Evolutionary conservation across 2,888 invertebrate species (phyloP).

Genomic region (Mimumesa dahlbomi): DNA sequence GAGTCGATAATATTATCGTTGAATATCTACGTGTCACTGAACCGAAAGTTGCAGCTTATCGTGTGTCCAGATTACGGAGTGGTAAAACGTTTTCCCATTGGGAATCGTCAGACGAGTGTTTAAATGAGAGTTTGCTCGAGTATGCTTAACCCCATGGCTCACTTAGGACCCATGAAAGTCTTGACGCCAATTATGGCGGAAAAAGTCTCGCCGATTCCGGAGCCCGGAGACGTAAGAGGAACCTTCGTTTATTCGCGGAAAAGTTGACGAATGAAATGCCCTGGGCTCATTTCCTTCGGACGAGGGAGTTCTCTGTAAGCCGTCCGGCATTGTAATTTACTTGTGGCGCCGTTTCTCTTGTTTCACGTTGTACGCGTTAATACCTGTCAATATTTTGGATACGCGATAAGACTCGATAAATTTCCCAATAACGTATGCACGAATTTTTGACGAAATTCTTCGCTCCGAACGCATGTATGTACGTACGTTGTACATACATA

Average conservation of each 20-base stretch:
- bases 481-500: too few relatives aligned
- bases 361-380: too few relatives aligned
- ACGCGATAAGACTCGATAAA: too few relatives aligned
- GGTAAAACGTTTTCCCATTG: conserved; percentile 3
- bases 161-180: conserved; percentile 20
- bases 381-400: too few relatives aligned
- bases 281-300: too few relatives aligned
- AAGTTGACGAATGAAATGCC: too few relatives aligned
- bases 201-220: background rate
- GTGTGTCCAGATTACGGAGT: background rate
- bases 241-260: background rate
- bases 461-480: too few relatives aligned
- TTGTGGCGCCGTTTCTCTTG: too few relatives aligned
- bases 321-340: too few relatives aligned
- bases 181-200: conserved; percentile 15
- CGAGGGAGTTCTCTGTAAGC: too few relatives aligned
- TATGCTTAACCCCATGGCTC: conserved; percentile 40
- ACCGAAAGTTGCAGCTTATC: conserved; percentile 24
- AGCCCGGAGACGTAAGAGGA: background rate
- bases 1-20: conserved; percentile 30
- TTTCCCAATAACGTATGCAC: too few relatives aligned
- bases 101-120: conserved; percentile 4
- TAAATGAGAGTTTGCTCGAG: conserved; percentile 2
- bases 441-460: too few relatives aligned
- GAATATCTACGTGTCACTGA: conserved; percentile 50